A percentile compares a stretch with the other conserved stretches of the same genome.
Evolutionary conservation across 2,888 invertebrate species (phyloP).

Genomic region (Mayetiola destructor): DNA sequence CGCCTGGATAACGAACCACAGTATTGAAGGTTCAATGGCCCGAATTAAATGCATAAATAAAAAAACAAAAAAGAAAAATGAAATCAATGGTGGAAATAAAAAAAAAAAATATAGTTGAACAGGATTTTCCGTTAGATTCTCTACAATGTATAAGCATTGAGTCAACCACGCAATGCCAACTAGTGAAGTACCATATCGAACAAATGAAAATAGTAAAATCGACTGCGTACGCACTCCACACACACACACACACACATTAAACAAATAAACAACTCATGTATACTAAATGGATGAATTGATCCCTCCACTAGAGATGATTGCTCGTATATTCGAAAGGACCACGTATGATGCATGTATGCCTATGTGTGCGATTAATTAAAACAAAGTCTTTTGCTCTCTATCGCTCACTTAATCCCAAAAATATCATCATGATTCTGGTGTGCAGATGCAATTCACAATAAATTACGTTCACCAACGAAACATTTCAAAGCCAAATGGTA

Average conservation of each 20-base stretch:
- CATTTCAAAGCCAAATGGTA: too few species aligned
- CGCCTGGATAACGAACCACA: neutral
- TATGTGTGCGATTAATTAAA: constrained; percentile 2
- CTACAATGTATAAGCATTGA: neutral
- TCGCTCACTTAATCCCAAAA: neutral
- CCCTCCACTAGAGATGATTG: neutral
- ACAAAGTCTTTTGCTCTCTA: neutral
- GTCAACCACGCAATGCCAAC: constrained; percentile 7
- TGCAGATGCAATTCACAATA: constrained; percentile 8
- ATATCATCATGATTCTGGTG: constrained; percentile 3
- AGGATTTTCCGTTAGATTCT: constrained; percentile 7
- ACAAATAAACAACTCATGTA: too few species aligned
- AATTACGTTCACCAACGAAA: neutral
- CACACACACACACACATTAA: neutral
- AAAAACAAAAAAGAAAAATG: neutral
- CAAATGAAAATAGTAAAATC: neutral
- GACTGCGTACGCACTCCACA: too few species aligned
- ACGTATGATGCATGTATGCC: neutral
- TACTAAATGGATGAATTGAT: neutral
- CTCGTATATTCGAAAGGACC: neutral
- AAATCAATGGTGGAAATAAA: too few species aligned
- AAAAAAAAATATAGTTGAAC: too few species aligned
- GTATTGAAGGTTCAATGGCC: constrained; percentile 8
- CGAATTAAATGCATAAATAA: neutral
- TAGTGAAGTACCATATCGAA: neutral